Base-by-base conservation (phyloP, 2,888 invertebrate genomes). In the Plemyria rubiginata region DNA sequence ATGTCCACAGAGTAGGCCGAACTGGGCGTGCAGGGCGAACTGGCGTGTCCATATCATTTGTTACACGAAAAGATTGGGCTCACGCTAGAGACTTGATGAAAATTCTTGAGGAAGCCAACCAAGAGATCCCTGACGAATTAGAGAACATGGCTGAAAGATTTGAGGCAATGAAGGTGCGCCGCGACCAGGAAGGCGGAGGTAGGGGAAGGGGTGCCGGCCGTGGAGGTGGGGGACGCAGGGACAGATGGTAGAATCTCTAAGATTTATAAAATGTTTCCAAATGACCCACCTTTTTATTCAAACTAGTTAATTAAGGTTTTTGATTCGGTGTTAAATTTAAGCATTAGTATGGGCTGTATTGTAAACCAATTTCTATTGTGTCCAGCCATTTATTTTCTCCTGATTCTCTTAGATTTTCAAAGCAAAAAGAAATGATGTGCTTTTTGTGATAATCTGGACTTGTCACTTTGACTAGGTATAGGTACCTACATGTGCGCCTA, bases 1-100 rank as follows among this genome's bases (percentile, higher is more conserved):
- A 99, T 87, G 98, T 98, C 0, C 99, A 99, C 82, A 94, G 99
- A 65, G 97, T 99, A n/a, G 99, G 99, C 0, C 94, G 99, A 65
- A 99, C 99, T 0, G 99, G 99, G 0, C 94, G 99, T 62, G 99
- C 99, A 13, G 99, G 99, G 13, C 94, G 95, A 64, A 95, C 94
- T 0, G 99, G 99, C 0, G 95, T 95, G 56, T 96, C 98, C 0
- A 94, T 98, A 40, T 97, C 97, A 58, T 95, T 97, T 74, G 90
- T 99, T 67, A 95, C 98, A 0, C 93, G 96, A 45, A 89, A 88
- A 29, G 98, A 99, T 85, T 98, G 98, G 97, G 94, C 93, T 11
- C 94, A 96, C 78, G 98, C 98, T 0, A 90, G 94, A 62, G 96
- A 97, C 57, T 90, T 99, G 3, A 98, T 99, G 43, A 93, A 94